phyloP scores from a whole-genome alignment of 2,113 vertebrate genomes.

The Herpetotheres cachinnans region DNA sequence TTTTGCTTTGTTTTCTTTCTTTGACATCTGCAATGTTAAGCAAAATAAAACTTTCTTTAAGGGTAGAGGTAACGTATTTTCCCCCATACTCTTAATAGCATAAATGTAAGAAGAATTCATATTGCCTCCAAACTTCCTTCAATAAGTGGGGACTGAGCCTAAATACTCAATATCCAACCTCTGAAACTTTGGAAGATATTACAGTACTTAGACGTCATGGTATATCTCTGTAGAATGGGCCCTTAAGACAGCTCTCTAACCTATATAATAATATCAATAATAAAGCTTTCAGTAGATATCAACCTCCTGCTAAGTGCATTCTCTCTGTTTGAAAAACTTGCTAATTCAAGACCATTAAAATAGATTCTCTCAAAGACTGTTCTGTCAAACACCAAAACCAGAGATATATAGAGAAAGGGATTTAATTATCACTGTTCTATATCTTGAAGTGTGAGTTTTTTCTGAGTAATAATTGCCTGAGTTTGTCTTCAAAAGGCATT shows the following conservation, averaged over 20 bases:
- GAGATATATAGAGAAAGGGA: constrained; percentile 71
- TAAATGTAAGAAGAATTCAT: background rate
- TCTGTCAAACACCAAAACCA: constrained; percentile 76
- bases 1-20: background rate
- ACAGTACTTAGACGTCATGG: background rate
- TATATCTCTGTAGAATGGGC: background rate
- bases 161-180: background rate
- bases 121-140: background rate
- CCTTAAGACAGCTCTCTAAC: constrained; percentile 14
- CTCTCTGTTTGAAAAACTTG: constrained; percentile 72
- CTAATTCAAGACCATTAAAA: constrained; percentile 78
- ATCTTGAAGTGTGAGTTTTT: constrained; percentile 71
- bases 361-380: constrained; percentile 76
- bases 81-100: background rate
- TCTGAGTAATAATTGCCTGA: constrained; percentile 78
- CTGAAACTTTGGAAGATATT: background rate
- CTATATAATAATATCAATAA: constrained; percentile 62
- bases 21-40: background rate
- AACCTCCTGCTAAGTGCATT: constrained; percentile 69
- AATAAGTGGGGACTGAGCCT: background rate
- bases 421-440: constrained; percentile 81
- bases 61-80: fast-evolving
- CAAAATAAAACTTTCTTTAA: background rate
- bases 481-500: constrained; percentile 83
- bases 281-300: constrained; percentile 55